Percentiles rank a stretch among this genome's conserved stretches.
Evolutionary conservation across 2,888 invertebrate species (phyloP).

Genomic region (Dasypogon diadema): DNA sequence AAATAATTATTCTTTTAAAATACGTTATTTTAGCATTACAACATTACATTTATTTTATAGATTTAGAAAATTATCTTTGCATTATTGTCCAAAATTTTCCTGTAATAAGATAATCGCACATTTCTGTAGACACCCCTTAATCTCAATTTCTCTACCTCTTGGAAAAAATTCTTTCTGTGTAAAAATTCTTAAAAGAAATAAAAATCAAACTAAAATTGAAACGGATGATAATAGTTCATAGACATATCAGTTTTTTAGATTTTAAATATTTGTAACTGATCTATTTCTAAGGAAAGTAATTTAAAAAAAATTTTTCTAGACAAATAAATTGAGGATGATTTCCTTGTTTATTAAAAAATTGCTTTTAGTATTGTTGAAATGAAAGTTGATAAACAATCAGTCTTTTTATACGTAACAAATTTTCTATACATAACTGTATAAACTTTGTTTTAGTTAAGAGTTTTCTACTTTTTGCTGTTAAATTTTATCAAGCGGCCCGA

Average conservation of each 20-base stretch:
- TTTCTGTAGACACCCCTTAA: neutral
- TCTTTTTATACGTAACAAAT: conserved; percentile 18
- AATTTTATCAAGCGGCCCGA: conserved; percentile 11
- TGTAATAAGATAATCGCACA: no score
- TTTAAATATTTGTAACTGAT: conserved; percentile 56
- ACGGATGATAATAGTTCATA: conserved; percentile 69
- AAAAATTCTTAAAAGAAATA: conserved; percentile 55
- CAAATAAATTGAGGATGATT: conserved; percentile 35
- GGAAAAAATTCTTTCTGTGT: neutral
- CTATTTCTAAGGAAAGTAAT: conserved; percentile 59
- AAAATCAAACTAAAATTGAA: conserved; percentile 61
- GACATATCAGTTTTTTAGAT: conserved; percentile 67
- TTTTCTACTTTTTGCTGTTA: conserved; percentile 27
- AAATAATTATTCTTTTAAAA: no score
- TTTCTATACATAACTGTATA: neutral
- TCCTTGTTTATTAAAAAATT: conserved; percentile 19
- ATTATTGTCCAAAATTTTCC: no score
- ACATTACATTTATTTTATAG: no score
- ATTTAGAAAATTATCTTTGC: no score
- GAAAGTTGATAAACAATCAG: conserved; percentile 31
- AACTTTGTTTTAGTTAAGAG: conserved; percentile 10
- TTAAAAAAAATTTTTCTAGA: conserved; percentile 36
- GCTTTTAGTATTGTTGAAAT: conserved; percentile 15
- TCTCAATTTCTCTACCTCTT: neutral
- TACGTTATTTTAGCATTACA: no score